Base-by-base conservation (phyloP, 2,888 invertebrate genomes). In the Eurytoma adleriae region DNA sequence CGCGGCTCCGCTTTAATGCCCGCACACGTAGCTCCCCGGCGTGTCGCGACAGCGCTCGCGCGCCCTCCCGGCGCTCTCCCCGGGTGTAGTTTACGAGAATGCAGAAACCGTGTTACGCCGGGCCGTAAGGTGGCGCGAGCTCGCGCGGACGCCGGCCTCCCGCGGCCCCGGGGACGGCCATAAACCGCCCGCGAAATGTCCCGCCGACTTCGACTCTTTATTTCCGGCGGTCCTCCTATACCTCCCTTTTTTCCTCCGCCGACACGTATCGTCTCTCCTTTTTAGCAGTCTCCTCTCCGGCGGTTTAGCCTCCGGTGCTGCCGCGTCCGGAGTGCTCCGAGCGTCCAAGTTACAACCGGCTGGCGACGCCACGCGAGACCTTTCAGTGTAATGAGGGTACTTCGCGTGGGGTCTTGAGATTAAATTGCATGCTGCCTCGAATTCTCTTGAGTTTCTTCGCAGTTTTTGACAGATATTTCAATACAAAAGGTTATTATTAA, bases 71-170 rank as follows among this genome's bases (percentile, higher is more conserved):
- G 24, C 52, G 16, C 24, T 61, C 61, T 27, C 67, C 68, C 16
- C 76, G 69, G 61, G 56, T 40, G n/a, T 86, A 84, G 86, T 86
- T 87, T 86, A 87, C 85, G 87, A 86, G 87, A 88, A 88, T 89
- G 88, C 87, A 86, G 87, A 87, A 89, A 88, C 85, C 88, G 84
- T 89, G 86, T 88, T 86, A 86, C 86, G 85, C 84, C 83, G 84
- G 75, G 83, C 83, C 83, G 86, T 87, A 86, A 87, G 80, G 79
- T 74, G 64, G 76, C 40, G 40, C n/a, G 40, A 62, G 70, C 14
- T 59, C 83, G 84, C 83, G 83, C 82, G 66, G 78, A 83, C 70
- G 78, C 14, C 56, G 76, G 84, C 84, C 85, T 84, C 30, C 20
- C 16, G 18, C 5, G 71, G 52, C 68, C 72, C 62, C 30, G 62